These are phyloP conservation scores for Meganola albula DNA, from an alignment of 2,888 invertebrate genomes.

Conservation along the genomic window DNA sequence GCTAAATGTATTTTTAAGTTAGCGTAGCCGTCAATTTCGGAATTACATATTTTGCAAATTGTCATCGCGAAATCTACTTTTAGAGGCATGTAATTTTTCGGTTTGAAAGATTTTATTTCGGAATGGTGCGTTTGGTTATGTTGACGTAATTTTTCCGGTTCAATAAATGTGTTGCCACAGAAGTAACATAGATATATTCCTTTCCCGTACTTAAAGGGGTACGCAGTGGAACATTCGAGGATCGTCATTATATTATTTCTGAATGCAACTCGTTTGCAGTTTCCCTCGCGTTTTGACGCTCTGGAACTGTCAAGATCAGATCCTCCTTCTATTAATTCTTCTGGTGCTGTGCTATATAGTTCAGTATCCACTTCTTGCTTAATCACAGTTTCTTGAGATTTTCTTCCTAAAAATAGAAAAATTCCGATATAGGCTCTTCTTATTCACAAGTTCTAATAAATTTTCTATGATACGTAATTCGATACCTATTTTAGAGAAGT, in stretches of 20 bases:
- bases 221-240: slow-evolving; percentile 58
- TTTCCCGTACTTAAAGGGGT: slow-evolving; percentile 67
- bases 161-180: slow-evolving; percentile 58
- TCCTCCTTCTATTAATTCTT: too few relatives aligned
- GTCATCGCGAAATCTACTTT: slow-evolving; percentile 63
- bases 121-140: slow-evolving; percentile 51
- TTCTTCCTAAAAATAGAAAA: slow-evolving; percentile 75
- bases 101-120: slow-evolving; percentile 45
- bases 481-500: too few relatives aligned
- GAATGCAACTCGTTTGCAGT: slow-evolving; percentile 53
- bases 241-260: slow-evolving; percentile 59
- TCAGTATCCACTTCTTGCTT: slow-evolving; percentile 50
- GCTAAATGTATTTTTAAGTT: slow-evolving; percentile 51
- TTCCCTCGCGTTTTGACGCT: slow-evolving; percentile 28
- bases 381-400: slow-evolving; percentile 47
- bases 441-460: slow-evolving; percentile 25
- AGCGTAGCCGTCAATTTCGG: slow-evolving; percentile 44
- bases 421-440: slow-evolving; percentile 55
- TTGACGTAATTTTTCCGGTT: slow-evolving; percentile 60
- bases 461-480: too few relatives aligned
- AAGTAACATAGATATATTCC: slow-evolving; percentile 65
- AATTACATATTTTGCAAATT: slow-evolving; percentile 52
- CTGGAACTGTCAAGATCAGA: slow-evolving; percentile 34
- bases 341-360: too few relatives aligned
- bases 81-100: slow-evolving; percentile 61